Conservation (phyloP, 1,140 invertebrate genomes). For the Thaumatotibia leucotreta region DNA sequence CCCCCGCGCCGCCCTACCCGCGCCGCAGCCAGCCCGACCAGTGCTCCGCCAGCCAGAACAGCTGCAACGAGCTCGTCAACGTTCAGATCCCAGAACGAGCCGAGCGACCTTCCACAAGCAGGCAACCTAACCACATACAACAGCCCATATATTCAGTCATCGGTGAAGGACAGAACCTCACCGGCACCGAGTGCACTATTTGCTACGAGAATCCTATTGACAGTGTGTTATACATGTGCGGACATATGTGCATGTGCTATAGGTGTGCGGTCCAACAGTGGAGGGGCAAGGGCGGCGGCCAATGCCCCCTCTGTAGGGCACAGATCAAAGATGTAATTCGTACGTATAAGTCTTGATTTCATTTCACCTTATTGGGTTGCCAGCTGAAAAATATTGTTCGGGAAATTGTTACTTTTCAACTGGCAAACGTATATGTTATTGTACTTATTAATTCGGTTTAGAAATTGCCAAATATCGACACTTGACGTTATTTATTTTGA, state of each 20-base stretch:
- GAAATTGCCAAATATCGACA: slow-evolving; percentile 7
- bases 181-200: slow-evolving; percentile 90
- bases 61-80: slow-evolving; percentile 52
- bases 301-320: slow-evolving; percentile 96
- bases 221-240: slow-evolving; percentile 96
- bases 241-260: slow-evolving; percentile 99
- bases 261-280: slow-evolving; percentile 96
- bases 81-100: slow-evolving; percentile 48
- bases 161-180: slow-evolving; percentile 50
- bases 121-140: slow-evolving; percentile 27
- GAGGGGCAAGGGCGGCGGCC: slow-evolving; percentile 90
- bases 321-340: slow-evolving; percentile 96
- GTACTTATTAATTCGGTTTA: not conserved
- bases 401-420: not conserved
- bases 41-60: slow-evolving; percentile 22
- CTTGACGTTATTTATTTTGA: slow-evolving; percentile 11
- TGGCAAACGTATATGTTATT: not conserved
- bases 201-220: slow-evolving; percentile 96
- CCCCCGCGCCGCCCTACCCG: slow-evolving; percentile 26
- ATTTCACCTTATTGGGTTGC: not conserved
- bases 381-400: not conserved
- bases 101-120: slow-evolving; percentile 48
- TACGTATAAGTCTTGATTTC: slow-evolving; percentile 91
- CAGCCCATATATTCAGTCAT: slow-evolving; percentile 58
- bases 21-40: slow-evolving; percentile 21